Percentiles rank a stretch among this genome's conserved stretches.
These are phyloP conservation scores for Neolamprologus sp. DNA, from an alignment of 2,113 vertebrate genomes.

Conservation along the genomic window DNA sequence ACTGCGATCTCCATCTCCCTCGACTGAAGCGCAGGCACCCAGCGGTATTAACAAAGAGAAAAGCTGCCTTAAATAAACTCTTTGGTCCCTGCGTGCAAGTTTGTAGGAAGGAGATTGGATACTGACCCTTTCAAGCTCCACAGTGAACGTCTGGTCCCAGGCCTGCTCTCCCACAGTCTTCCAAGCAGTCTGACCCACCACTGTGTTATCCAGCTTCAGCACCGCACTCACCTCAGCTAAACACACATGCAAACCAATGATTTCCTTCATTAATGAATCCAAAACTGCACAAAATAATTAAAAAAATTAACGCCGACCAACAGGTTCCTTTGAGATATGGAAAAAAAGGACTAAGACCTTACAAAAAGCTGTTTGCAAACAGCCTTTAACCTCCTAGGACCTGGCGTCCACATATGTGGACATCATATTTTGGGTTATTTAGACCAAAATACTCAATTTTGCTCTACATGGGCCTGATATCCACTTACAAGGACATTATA, in stretches of 20 bases:
- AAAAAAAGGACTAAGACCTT: background rate
- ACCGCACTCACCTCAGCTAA: constrained; percentile 83
- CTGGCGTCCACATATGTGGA: background rate
- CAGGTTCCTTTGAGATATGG: background rate
- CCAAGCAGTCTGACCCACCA: constrained; percentile 84
- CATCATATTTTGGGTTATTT: background rate
- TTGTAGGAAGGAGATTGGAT: background rate
- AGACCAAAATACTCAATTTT: background rate
- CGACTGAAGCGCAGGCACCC: constrained; percentile 52
- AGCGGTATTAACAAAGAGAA: background rate
- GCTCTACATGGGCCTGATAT: accelerated
- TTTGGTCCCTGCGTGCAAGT: background rate
- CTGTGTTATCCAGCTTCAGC: constrained; percentile 81
- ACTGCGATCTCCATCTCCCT: constrained; percentile 87
- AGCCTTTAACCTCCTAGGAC: background rate
- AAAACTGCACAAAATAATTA: accelerated
- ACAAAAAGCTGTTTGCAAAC: background rate
- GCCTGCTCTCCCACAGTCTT: constrained; percentile 75
- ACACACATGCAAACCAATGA: background rate
- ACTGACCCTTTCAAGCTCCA: constrained; percentile 85
- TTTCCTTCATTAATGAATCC: background rate
- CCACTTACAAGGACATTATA: background rate
- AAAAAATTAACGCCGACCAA: accelerated
- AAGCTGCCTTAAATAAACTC: background rate
- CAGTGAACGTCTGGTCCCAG: constrained; percentile 85